Percentiles rank a stretch among this genome's conserved stretches.
phyloP scores from a whole-genome alignment of 2,888 invertebrate species.

The Nipponacmea schrenckii region DNA sequence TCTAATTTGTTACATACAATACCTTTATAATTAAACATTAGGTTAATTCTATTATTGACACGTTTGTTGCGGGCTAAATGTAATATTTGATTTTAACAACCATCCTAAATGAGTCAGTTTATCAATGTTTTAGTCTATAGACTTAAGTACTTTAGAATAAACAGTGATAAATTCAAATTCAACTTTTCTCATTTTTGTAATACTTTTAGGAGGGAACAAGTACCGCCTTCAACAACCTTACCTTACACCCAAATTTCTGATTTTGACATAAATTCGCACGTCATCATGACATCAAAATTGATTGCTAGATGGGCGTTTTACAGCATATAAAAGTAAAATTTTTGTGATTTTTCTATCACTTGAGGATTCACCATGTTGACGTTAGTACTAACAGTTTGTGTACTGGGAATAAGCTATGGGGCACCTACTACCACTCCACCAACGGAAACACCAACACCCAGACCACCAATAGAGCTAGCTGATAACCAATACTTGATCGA shows the following conservation, averaged over 20 bases:
- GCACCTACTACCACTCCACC: not conserved
- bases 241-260: no score
- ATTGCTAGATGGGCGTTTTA: slow-evolving; percentile 4
- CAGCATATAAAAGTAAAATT: not conserved
- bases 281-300: not conserved
- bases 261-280: no score
- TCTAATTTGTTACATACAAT: no score
- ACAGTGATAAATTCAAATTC: not conserved
- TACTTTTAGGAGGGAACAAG: no score
- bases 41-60: not conserved
- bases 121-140: no score
- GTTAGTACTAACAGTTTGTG: no score
- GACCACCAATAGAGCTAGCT: not conserved
- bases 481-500: not conserved
- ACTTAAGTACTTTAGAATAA: not conserved
- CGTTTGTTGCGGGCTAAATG: not conserved
- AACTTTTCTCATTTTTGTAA: no score
- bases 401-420: no score
- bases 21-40: not conserved
- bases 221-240: no score
- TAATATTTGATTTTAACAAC: not conserved
- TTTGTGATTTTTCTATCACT: not conserved
- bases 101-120: slow-evolving; percentile 1
- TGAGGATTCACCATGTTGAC: no score
- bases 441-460: not conserved